Evolutionary conservation across 2,113 vertebrate genomes (phyloP), one percentile per base, ranked within the genome.

Genomic region (Helogale parvula): DNA sequence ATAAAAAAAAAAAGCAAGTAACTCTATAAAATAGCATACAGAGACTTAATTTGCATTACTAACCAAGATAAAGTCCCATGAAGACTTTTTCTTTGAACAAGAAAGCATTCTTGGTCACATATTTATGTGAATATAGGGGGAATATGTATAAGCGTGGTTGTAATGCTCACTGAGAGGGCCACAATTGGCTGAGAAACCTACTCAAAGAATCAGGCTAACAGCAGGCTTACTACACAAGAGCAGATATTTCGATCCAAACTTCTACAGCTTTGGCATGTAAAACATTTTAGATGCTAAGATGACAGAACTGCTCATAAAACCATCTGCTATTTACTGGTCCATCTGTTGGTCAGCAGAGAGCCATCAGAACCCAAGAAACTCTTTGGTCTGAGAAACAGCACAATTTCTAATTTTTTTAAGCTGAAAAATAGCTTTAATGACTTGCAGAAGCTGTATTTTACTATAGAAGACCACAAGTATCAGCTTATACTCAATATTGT

Each of bases 321-420:
- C 97, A 98, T 97, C 97, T 98, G 95, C 23, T 97, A 50, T 91
- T 94, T 95, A 33, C 50, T 81, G 13, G n/a, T 98, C 88, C 97
- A 97, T 98, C 95, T 98, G 97, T 90, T 97, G 93, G 94, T 97
- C 96, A 94, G 63, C 83, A 92, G 41, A 96, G 63, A 94, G 65
- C 35, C 77, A 91, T 96, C 50, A 29, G 69, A 85, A 80, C 35
- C 17, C 11, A 82, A 71, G 71, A 71, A 79, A 79, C 81, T 47
- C 7, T 54, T 79, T 38, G 27, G 69, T 85, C 52, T 92, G 57
- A 89, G 57, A 94, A 96, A 77, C 14, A 96, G 29, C 15, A 52
- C 9, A 31, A 77, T 50, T 96, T 90, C 41, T 45, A 12, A 47
- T 84, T 66, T 65, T 65, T 94, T 95, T 80, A 79, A 69, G 63